A percentile compares a stretch with the other conserved stretches of the same genome.
phyloP scores from a whole-genome alignment of 2,888 invertebrate species.

The Xestia ashworthii region DNA sequence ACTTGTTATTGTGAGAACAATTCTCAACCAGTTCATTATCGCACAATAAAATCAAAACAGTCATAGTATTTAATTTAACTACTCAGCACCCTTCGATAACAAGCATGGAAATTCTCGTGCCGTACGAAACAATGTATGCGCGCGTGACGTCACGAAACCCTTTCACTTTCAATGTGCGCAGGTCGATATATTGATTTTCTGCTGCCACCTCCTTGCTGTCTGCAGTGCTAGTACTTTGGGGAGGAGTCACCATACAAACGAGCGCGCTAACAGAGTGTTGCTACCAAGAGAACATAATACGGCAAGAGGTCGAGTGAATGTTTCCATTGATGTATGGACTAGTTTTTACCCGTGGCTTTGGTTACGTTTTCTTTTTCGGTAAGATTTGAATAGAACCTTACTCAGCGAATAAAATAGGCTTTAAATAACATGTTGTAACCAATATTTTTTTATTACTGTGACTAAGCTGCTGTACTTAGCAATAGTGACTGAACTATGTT shows the following conservation, averaged over 20 bases:
- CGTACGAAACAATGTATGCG: conserved; percentile 20
- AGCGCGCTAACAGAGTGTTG: background rate
- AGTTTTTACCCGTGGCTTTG: conserved; percentile 9
- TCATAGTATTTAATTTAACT: too few species aligned
- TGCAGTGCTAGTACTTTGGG: background rate
- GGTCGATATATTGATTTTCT: conserved; percentile 39
- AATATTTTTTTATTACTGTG: too few species aligned
- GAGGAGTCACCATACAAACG: conserved; percentile 11
- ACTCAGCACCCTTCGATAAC: too few species aligned
- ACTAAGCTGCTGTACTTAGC: too few species aligned
- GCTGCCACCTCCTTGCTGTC: conserved; percentile 2
- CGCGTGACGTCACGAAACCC: conserved; percentile 24
- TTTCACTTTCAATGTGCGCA: conserved; percentile 42
- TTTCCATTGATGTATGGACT: conserved; percentile 41
- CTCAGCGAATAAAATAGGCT: background rate
- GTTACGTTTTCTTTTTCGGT: background rate
- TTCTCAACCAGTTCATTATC: too few species aligned
- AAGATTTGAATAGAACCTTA: too few species aligned
- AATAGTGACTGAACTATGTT: too few species aligned
- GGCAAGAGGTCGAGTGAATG: background rate
- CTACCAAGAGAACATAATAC: conserved; percentile 6
- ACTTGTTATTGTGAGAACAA: too few species aligned
- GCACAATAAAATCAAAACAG: too few species aligned
- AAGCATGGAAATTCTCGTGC: conserved; percentile 27
- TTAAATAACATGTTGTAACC: background rate